Base-by-base conservation (phyloP, 2,888 invertebrate species). In the Ochlodes sylvanus region DNA sequence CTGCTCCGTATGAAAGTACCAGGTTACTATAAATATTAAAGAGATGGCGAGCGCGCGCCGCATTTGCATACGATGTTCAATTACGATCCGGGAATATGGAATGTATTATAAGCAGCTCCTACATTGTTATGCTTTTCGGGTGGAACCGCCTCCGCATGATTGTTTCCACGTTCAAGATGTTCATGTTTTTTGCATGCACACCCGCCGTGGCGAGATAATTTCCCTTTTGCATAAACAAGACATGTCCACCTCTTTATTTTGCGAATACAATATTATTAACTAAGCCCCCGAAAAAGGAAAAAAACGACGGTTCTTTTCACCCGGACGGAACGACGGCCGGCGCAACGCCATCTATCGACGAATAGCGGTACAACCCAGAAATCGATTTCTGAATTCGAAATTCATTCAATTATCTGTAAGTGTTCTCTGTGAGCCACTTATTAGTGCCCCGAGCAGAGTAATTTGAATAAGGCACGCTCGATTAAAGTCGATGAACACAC, bases 51-150 rank as follows among this genome's bases (percentile, higher is more conserved):
- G 81, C 87, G 83, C 84, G 84, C 81, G 83, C 79, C 82, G 75
- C 84, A 86, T 90, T 89, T 89, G 85, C 90, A 89, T 90, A 86
- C 84, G 85, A 85, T 88, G 89, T 89, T 90, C 89, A 89, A 91
- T 91, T 91, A 90, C 87, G 83, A 80, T 79, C 82, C 81, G 79
- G 83, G 89, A 88, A 88, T 89, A 88, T 84, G 84, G 83, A 86
- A 88, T 86, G 85, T 83, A 83, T 83, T 81, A 82, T 82, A 79
- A 80, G 72, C 73, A 76, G 74, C 72, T 75, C 70, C 76, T 83
- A 82, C 82, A 85, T 82, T 85, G 84, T 86, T 86, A 86, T 84
- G 83, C 78, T 84, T 82, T 81, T 80, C 82, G 80, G 75, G 74
- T 76, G 83, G 78, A 73, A 74, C 73, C 75, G 75, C 76, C 75